Base-by-base conservation (phyloP, 2,113 vertebrate genomes). In the Pardalotus punctatus region DNA sequence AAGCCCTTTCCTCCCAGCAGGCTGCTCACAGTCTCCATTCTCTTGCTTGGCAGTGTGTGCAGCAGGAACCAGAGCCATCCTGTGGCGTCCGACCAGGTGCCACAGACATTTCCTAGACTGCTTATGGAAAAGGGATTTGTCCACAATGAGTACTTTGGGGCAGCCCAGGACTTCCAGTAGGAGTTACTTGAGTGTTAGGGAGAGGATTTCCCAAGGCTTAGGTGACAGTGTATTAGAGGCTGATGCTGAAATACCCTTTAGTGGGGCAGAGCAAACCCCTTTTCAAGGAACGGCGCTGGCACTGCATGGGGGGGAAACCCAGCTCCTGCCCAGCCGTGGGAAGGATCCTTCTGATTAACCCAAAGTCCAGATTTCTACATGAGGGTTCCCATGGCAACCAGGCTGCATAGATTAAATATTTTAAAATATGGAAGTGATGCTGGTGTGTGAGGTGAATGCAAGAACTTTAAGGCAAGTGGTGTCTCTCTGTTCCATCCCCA, bases 341-440 rank as follows among this genome's bases (percentile, higher is more conserved):
- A 76, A 87, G 47, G 78, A 85, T 60, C n/a, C 70, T 93, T 79
- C 73, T 31, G 70, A 85, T 64, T 51, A 95, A 91, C 61, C 93
- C 50, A 3, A 90, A 95, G 84, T 93, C 81, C 84, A 91, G 78
- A 93, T 82, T 89, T 91, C 78, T 80, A 47, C 21, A 9, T 51
- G 65, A 74, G 53, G 50, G 91, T 95, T 97, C 50, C 91, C 89
- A 96, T 89, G 66, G 89, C 84, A 96, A 96, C 91, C 1, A 2
- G 40, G 14, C 91, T 90, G 87, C n/a, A 50, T 50, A 80, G 70
- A 86, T 91, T 93, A 91, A 93, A 94, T 95, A 95, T 94, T 95
- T 72, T 33, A 95, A 94, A 91, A 94, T 77, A 82, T 47, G 57
- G 89, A 93, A 95, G 81, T 1, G 23, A 48, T 42, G 61, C 56